Evolutionary conservation across 2,113 vertebrate species (phyloP), one percentile per base, ranked within the genome.

Genomic region (Loxodonta africana): DNA sequence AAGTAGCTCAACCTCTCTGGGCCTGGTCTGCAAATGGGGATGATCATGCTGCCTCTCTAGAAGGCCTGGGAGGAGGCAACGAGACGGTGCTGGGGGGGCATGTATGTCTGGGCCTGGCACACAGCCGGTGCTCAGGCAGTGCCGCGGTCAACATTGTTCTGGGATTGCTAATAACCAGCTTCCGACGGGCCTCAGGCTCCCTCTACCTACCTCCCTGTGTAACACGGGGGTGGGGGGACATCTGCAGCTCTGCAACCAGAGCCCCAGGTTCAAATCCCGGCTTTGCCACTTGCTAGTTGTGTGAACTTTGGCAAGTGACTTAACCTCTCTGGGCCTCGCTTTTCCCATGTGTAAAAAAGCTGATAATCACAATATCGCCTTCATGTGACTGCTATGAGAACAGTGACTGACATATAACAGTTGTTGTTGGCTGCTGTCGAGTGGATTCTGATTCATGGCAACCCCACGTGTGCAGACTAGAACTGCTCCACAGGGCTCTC

Each of bases 281-380:
- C 74, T 91, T 71, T 73, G 81, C 26, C 51, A 71, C 76, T 48
- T 41, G 86, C 14, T 73, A 83, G 87, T 65, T 92, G 85, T 63
- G 85, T 92, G 86, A 82, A 30, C n/a, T 83, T 83, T 23, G 73
- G 46, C 73, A 92, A 78, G 57, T 81, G 37, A 74, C 25, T 82
- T 71, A 37, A 1, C 53, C 28, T 86, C 80, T 87, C 82, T 57
- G 74, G 37, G 20, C 48, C 60, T 96, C 73, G 21, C 9, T 48
- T 88, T 87, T 77, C 10, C 46, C 81, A 46, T 37, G 30, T 53
- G 17, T 74, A 48, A 60, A 73, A 57, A 83, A 6, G 53, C n/a
- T 48, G 23, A 71, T 82, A 37, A 71, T 46, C 60, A 41, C 26
- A 69, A 53, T 21, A 51, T 20, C 25, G 91, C 69, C 46, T 94